Conservation (phyloP, 2,888 invertebrate species). For the Crematogaster levior region DNA sequence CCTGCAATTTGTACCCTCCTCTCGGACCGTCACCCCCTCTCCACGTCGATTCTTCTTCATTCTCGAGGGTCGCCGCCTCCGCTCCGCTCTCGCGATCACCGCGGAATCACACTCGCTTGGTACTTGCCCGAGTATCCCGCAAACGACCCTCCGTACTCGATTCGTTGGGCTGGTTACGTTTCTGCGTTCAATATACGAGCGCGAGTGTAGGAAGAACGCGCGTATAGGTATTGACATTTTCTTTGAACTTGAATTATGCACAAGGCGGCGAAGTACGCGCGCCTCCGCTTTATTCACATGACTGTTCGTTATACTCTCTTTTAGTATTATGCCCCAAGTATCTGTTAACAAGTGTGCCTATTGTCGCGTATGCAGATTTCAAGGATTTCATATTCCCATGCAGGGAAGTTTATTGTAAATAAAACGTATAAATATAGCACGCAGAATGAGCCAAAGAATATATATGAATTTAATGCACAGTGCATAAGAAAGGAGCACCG, state of each 20-base stretch:
- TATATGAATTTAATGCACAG: neutral
- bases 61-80: slow-evolving; percentile 66
- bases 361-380: slow-evolving; percentile 26
- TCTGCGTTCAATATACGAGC: slow-evolving; percentile 9
- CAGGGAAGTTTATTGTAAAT: slow-evolving; percentile 18
- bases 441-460: neutral
- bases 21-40: slow-evolving; percentile 52
- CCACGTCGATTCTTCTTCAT: slow-evolving; percentile 54
- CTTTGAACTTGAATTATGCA: slow-evolving; percentile 53
- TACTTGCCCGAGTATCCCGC: slow-evolving; percentile 26
- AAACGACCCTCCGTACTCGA: slow-evolving; percentile 19
- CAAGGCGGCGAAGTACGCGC: slow-evolving; percentile 27
- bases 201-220: slow-evolving; percentile 18
- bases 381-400: slow-evolving; percentile 18
- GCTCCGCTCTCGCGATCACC: slow-evolving; percentile 60
- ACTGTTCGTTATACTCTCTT: slow-evolving; percentile 18
- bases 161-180: slow-evolving; percentile 22
- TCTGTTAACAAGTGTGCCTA: slow-evolving; percentile 48
- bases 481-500: neutral
- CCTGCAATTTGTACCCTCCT: slow-evolving; percentile 80
- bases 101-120: slow-evolving; percentile 42
- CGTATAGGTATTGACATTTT: slow-evolving; percentile 41
- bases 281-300: slow-evolving; percentile 42
- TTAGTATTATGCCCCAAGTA: slow-evolving; percentile 28
- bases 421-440: neutral